These are phyloP conservation scores for Mycetomoellerius zeteki DNA, from an alignment of 1,140 invertebrate species.

Conservation along the genomic window DNA sequence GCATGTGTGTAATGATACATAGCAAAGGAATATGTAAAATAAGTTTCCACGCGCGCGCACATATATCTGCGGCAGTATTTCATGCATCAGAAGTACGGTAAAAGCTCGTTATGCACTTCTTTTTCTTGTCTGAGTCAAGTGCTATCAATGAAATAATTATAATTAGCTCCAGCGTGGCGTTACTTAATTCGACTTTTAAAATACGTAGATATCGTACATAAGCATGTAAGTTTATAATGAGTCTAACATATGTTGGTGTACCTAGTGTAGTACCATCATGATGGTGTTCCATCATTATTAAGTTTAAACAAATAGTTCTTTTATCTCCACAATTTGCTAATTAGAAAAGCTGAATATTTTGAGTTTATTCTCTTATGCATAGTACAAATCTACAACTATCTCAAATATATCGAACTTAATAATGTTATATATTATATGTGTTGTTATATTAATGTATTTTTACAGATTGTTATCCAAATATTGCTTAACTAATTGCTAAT, in stretches of 20 bases:
- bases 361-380: neutral
- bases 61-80: conserved; percentile 68
- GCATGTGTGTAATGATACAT: conserved; percentile 6
- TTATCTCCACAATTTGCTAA: neutral
- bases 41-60: conserved; percentile 71
- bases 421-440: neutral
- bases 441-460: neutral
- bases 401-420: neutral
- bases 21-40: conserved; percentile 76
- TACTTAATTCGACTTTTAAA: conserved; percentile 75
- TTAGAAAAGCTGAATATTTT: neutral
- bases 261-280: conserved; percentile 48
- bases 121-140: conserved; percentile 50
- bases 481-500: neutral
- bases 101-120: conserved; percentile 71
- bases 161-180: conserved; percentile 76
- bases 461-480: conserved; percentile 1
- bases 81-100: conserved; percentile 77
- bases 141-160: conserved; percentile 77
- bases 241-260: conserved; percentile 21
- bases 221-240: conserved; percentile 45
- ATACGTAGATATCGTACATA: neutral
- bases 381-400: neutral
- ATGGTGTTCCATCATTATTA: conserved; percentile 58
- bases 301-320: conserved; percentile 67